Evolutionary conservation across 37 sponge, comb jelly and placozoan genomes (phyloP).

Genomic region (Eunapius fragilis): DNA sequence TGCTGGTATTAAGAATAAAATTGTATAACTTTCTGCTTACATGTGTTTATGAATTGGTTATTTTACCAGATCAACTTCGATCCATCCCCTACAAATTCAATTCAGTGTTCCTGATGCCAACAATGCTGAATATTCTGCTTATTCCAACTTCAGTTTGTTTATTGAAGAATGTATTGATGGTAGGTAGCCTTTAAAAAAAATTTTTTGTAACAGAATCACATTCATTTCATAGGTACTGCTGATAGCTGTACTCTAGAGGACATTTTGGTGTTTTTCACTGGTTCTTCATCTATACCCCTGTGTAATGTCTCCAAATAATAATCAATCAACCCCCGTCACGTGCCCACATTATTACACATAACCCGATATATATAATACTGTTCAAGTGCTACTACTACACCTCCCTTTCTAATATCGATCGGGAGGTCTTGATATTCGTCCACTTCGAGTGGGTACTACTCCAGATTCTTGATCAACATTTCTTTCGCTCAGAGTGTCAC

Average conservation of each 20-base stretch:
- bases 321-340: no score
- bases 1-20: neutral
- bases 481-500: no score
- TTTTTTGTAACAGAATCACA: neutral
- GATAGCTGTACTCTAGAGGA: neutral
- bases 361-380: no score
- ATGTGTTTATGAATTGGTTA: neutral
- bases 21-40: neutral
- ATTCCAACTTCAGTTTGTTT: neutral
- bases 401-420: no score
- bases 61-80: neutral
- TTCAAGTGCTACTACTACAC: no score
- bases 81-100: neutral
- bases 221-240: neutral
- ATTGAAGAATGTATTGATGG: neutral
- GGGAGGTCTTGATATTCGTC: no score
- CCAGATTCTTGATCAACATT: no score
- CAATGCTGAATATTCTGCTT: neutral
- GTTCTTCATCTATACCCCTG: neutral
- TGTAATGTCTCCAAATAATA: no score
- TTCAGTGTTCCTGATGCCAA: neutral
- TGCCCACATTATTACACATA: no score
- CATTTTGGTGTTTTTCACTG: neutral
- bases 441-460: no score
- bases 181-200: neutral